These are phyloP conservation scores for Eretmochelys imbricata DNA, from an alignment of 2,113 vertebrate species.

Conservation along the genomic window DNA sequence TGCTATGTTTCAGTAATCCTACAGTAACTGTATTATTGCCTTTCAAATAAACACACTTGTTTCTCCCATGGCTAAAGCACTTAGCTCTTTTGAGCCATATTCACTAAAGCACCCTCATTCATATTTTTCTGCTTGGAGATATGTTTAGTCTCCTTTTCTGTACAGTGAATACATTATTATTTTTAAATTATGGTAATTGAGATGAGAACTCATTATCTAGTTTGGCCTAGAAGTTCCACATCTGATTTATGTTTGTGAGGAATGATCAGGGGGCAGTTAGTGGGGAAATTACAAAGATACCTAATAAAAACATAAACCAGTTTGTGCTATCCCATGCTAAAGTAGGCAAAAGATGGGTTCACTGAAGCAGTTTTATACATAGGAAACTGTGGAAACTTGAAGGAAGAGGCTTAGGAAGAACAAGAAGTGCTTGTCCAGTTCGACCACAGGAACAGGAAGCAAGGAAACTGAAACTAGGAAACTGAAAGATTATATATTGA, in stretches of 20 bases:
- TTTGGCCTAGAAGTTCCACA: constrained; percentile 18
- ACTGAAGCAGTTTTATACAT: constrained; percentile 9
- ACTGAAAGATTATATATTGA: background rate
- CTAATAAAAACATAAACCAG: constrained; percentile 1
- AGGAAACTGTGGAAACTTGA: constrained; percentile 12
- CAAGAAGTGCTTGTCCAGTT: background rate
- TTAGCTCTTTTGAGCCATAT: background rate
- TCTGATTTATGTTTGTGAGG: constrained; percentile 30
- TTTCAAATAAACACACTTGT: background rate
- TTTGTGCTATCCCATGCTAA: background rate
- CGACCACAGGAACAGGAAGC: constrained; percentile 22
- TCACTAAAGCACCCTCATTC: background rate
- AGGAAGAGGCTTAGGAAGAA: constrained; percentile 11
- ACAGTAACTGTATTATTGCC: background rate
- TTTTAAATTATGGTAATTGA: background rate
- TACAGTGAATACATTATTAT: too few species aligned
- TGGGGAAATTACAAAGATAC: constrained; percentile 26
- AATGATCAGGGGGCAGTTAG: background rate
- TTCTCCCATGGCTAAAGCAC: background rate
- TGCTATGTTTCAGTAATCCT: background rate
- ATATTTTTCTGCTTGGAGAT: too few species aligned
- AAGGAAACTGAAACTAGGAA: background rate
- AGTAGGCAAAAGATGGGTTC: background rate
- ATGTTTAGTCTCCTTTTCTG: too few species aligned
- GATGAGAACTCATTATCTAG: constrained; percentile 20